These are phyloP conservation scores for Oryzias sinensis DNA, from an alignment of 2,797 vertebrate genomes.

Conservation along the genomic window DNA sequence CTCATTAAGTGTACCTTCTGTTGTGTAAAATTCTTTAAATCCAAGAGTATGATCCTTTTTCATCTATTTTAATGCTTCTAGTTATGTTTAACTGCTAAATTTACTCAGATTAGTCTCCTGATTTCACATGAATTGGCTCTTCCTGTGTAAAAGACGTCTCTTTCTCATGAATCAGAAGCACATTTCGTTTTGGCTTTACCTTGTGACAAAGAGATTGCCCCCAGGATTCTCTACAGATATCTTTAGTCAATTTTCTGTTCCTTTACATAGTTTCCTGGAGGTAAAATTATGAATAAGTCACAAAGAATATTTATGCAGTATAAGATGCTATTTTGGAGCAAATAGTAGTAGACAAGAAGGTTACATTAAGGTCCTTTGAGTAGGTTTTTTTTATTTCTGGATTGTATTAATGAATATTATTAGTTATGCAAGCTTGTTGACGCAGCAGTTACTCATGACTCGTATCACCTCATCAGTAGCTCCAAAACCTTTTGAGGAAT, in stretches of 20 bases:
- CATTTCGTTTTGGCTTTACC: slow-evolving; percentile 1
- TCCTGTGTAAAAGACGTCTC: too few relatives aligned
- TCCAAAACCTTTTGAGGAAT: background rate
- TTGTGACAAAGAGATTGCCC: slow-evolving; percentile 6
- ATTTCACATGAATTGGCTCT: too few relatives aligned
- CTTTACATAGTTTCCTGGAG: background rate
- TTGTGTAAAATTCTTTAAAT: background rate
- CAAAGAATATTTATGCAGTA: slow-evolving; percentile 1
- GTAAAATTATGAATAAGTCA: slow-evolving; percentile 1
- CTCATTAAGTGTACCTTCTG: background rate
- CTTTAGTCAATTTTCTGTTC: slow-evolving; percentile 1
- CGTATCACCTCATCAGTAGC: slow-evolving; percentile 15
- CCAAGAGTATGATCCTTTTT: background rate
- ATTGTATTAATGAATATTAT: slow-evolving; percentile 3
- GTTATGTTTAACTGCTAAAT: too few relatives aligned
- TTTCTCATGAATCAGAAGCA: background rate
- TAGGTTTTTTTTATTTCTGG: background rate
- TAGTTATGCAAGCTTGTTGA: background rate
- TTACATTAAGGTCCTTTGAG: background rate
- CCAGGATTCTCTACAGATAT: background rate
- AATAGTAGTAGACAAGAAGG: background rate
- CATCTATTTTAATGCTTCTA: too few relatives aligned
- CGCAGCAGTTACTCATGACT: slow-evolving; percentile 6
- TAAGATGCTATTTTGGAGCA: slow-evolving; percentile 4
- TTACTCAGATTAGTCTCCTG: too few relatives aligned